Evolutionary conservation across 2,113 vertebrate species (phyloP).

Genomic region (Pseudopipra pipra): DNA sequence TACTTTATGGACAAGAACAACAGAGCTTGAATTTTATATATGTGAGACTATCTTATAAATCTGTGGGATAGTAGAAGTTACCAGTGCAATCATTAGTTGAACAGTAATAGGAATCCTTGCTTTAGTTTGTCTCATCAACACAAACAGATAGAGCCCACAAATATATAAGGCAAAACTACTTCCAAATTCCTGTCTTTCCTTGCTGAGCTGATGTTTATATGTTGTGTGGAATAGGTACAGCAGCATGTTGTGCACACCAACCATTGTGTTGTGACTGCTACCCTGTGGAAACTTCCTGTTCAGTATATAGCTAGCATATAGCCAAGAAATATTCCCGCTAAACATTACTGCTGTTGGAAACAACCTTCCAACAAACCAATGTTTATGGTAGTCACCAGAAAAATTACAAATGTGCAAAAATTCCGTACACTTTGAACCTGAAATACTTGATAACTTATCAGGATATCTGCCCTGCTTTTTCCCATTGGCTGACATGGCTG

Average conservation of each 20-base stretch:
- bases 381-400: neutral
- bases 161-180: neutral
- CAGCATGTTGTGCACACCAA: neutral
- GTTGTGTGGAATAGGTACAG: neutral
- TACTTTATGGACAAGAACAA: neutral
- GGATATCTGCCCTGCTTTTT: neutral
- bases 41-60: neutral
- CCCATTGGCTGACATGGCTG: neutral
- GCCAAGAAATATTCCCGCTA: neutral
- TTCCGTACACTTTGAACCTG: neutral
- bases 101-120: neutral
- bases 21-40: neutral
- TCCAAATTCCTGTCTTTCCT: neutral
- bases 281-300: neutral
- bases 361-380: neutral
- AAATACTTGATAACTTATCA: neutral
- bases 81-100: neutral
- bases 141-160: neutral
- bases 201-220: neutral
- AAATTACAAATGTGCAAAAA: neutral
- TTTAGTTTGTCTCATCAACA: conserved; percentile 33
- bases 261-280: neutral
- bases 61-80: conserved; percentile 3
- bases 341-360: neutral
- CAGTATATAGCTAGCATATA: neutral